phyloP scores from a whole-genome alignment of 2,113 vertebrate genomes.

The Cryptotis parvus region DNA sequence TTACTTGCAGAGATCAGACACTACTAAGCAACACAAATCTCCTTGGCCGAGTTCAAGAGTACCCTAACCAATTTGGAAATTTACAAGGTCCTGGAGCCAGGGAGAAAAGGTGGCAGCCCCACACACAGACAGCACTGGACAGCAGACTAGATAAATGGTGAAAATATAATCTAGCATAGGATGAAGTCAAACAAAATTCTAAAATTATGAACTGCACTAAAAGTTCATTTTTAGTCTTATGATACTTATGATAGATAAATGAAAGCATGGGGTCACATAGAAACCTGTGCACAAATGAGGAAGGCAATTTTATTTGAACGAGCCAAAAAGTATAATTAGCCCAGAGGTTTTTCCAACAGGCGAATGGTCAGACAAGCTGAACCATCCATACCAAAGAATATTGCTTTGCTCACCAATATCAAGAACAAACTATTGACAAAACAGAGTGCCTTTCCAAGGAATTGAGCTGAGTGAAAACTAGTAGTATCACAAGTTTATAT shows the following conservation, averaged over 20 bases:
- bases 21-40: slow-evolving; percentile 2
- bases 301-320: neutral
- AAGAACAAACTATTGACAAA: neutral
- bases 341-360: slow-evolving; percentile 3
- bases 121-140: neutral
- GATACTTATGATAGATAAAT: neutral
- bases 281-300: neutral
- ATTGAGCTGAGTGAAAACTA: neutral
- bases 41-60: neutral
- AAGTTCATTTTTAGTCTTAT: slow-evolving; percentile 58
- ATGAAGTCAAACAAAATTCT: neutral
- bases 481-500: neutral
- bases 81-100: slow-evolving; percentile 43
- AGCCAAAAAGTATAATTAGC: neutral
- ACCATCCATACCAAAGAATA: neutral
- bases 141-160: slow-evolving; percentile 14
- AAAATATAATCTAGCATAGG: slow-evolving; percentile 39
- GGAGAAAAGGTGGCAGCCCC: neutral
- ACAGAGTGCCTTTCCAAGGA: neutral
- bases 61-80: slow-evolving; percentile 48
- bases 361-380: neutral
- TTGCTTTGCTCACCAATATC: neutral
- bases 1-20: neutral
- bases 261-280: neutral
- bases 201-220: slow-evolving; percentile 38